phyloP scores from a whole-genome alignment of 2,797 vertebrate genomes.

The Oreortyx pictus region DNA sequence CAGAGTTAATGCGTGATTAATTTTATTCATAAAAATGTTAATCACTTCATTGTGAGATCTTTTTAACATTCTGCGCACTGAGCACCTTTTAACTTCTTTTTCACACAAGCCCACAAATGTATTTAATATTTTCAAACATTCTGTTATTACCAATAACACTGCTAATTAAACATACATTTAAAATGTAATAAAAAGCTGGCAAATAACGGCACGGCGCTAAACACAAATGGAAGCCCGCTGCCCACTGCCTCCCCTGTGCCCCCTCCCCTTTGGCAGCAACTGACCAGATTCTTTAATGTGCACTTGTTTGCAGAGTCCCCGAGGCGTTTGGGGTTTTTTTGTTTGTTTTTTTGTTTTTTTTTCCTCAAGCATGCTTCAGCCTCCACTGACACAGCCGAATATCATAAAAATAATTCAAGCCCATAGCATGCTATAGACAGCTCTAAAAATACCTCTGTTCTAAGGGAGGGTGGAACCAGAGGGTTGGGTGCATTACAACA shows the following conservation, averaged over 20 bases:
- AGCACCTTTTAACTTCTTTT: slow-evolving; percentile 79
- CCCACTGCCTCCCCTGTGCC: background rate
- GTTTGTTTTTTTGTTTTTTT: slow-evolving; percentile 36
- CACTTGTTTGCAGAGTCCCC: slow-evolving; percentile 50
- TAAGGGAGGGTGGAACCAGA: background rate
- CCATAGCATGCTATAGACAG: slow-evolving; percentile 1
- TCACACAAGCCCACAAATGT: slow-evolving; percentile 72
- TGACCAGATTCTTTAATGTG: slow-evolving; percentile 19
- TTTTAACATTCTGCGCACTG: slow-evolving; percentile 79
- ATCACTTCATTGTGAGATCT: slow-evolving; percentile 84
- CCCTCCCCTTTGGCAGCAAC: slow-evolving; percentile 33
- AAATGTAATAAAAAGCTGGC: slow-evolving; percentile 63
- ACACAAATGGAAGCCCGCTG: background rate
- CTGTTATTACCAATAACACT: slow-evolving; percentile 63
- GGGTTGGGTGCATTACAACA: slow-evolving; percentile 62
- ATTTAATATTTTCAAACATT: slow-evolving; percentile 79
- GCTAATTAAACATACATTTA: slow-evolving; percentile 78
- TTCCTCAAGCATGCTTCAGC: background rate
- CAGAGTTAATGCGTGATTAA: slow-evolving; percentile 85
- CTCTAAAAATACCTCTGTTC: slow-evolving; percentile 17
- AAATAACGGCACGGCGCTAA: background rate
- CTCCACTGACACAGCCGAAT: background rate
- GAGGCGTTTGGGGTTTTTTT: no score
- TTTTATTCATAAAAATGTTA: slow-evolving; percentile 89
- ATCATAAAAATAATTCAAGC: slow-evolving; percentile 44